Evolutionary conservation across 2,113 vertebrate genomes (phyloP).

Genomic region (Halichoeres trimaculatus): DNA sequence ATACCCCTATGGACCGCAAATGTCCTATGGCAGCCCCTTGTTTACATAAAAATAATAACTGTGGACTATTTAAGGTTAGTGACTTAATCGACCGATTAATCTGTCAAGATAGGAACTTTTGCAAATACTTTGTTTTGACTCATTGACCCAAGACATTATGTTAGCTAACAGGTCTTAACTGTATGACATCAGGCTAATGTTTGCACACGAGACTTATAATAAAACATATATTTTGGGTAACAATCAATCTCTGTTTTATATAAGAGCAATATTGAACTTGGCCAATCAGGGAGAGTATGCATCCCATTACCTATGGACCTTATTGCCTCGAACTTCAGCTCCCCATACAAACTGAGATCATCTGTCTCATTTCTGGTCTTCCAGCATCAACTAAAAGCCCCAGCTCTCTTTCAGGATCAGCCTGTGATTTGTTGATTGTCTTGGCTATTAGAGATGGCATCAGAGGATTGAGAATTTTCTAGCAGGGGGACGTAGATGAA

Average conservation of each 20-base stretch:
- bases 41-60: background rate
- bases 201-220: slow-evolving; percentile 18
- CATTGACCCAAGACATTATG: background rate
- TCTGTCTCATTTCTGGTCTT: slow-evolving; percentile 48
- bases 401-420: slow-evolving; percentile 57
- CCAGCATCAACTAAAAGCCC: slow-evolving; percentile 35
- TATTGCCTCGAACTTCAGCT: slow-evolving; percentile 26
- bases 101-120: background rate
- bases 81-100: background rate
- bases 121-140: slow-evolving; percentile 1
- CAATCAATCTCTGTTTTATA: slow-evolving; percentile 16
- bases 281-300: slow-evolving; percentile 15
- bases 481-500: slow-evolving; percentile 67
- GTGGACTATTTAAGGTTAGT: background rate
- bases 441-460: slow-evolving; percentile 74
- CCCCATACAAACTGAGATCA: slow-evolving; percentile 46
- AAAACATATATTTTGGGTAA: slow-evolving; percentile 23
- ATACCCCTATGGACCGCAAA: no score
- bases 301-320: slow-evolving; percentile 32
- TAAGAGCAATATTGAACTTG: slow-evolving; percentile 38
- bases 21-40: no score
- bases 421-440: slow-evolving; percentile 74
- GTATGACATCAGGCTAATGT: slow-evolving; percentile 12
- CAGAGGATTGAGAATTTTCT: slow-evolving; percentile 67
- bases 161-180: background rate